Percentiles rank a stretch among this genome's conserved stretches.
Conservation (phyloP, 2,797 vertebrate genomes). For the Pogonophryne albipinna region DNA sequence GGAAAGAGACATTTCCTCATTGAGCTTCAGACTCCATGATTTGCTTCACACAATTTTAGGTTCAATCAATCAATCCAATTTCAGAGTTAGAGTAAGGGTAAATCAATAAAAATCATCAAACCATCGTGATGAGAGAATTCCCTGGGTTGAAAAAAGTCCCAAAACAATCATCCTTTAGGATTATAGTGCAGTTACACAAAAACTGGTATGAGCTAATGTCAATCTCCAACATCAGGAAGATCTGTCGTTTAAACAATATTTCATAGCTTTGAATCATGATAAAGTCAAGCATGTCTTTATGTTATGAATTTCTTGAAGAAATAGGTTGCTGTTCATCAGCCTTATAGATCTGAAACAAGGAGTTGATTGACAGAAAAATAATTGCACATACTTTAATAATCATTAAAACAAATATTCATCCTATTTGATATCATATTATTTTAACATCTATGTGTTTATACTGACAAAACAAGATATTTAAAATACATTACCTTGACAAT, state of each 20-base stretch:
- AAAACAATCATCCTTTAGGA: constrained; percentile 32
- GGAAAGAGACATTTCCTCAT: neutral
- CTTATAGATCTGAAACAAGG: too few species aligned
- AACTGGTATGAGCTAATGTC: constrained; percentile 9
- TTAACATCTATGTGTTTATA: too few species aligned
- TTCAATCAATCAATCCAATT: too few species aligned
- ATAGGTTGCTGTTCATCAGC: constrained; percentile 7
- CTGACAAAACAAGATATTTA: too few species aligned
- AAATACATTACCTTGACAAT: too few species aligned
- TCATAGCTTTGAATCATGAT: neutral
- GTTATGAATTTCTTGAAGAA: neutral
- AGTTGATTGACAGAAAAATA: too few species aligned
- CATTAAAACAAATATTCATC: too few species aligned
- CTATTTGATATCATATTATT: too few species aligned
- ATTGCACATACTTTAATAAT: too few species aligned
- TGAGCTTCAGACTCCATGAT: neutral
- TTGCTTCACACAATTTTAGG: neutral
- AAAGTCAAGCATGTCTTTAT: neutral
- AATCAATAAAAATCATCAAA: constrained; percentile 8
- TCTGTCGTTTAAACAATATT: constrained; percentile 16
- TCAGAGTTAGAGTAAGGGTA: too few species aligned
- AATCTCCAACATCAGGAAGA: constrained; percentile 18
- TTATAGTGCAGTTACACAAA: constrained; percentile 20
- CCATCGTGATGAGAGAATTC: constrained; percentile 8
- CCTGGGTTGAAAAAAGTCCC: constrained; percentile 26